These are phyloP conservation scores for Mactromeris polynyma DNA, from an alignment of 2,888 invertebrate genomes.

Conservation along the genomic window DNA sequence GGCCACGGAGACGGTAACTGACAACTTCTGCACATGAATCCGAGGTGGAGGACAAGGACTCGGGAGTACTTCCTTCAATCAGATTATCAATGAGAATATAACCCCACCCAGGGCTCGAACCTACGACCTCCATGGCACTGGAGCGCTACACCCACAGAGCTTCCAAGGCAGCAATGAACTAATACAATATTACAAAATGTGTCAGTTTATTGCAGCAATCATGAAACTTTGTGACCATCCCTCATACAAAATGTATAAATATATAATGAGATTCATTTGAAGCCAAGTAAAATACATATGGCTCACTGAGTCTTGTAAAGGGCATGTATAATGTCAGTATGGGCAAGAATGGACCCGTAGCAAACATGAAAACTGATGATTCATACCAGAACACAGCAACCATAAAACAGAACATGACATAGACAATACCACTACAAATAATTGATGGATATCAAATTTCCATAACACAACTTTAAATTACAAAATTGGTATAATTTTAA, in stretches of 20 bases:
- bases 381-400: background rate
- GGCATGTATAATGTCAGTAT: background rate
- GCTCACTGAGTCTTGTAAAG: background rate
- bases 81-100: too few species aligned
- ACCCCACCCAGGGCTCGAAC: too few species aligned
- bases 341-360: background rate
- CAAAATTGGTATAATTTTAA: background rate
- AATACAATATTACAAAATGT: too few species aligned
- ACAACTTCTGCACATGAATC: too few species aligned
- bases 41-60: too few species aligned
- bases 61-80: too few species aligned
- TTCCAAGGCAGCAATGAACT: too few species aligned
- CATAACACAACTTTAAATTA: background rate
- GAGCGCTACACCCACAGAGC: too few species aligned
- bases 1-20: too few species aligned
- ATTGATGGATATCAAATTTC: background rate
- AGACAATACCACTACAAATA: background rate
- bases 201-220: background rate
- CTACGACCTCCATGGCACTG: too few species aligned
- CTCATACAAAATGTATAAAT: conserved; percentile 8
- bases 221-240: background rate
- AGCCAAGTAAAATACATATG: background rate
- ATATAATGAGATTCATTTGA: background rate
- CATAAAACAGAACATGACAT: background rate
- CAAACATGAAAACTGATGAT: background rate